Evolutionary conservation across 2,113 vertebrate species (phyloP).

Genomic region (Lepus europaeus): DNA sequence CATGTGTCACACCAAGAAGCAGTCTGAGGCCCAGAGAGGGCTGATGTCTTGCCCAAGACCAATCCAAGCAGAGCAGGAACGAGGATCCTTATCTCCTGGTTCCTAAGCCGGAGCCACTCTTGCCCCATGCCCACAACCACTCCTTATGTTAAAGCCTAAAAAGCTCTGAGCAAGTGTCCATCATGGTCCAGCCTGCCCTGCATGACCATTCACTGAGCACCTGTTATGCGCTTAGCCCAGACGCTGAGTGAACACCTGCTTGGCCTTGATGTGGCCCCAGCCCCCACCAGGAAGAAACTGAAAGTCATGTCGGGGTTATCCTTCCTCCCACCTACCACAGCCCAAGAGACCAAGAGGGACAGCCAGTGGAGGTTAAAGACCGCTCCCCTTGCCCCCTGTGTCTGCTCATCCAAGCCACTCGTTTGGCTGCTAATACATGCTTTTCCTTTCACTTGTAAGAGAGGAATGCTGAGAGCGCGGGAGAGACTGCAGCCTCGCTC

Average conservation of each 20-base stretch:
- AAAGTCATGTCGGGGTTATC: neutral
- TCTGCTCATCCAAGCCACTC: neutral
- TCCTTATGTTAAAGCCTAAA: neutral
- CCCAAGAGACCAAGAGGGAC: neutral
- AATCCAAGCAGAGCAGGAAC: neutral
- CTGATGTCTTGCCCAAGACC: neutral
- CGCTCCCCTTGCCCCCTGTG: neutral
- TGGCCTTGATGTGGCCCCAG: neutral
- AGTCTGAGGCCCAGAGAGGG: neutral
- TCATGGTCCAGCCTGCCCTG: neutral
- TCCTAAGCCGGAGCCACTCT: neutral
- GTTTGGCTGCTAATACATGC: fast-evolving
- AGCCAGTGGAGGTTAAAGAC: fast-evolving
- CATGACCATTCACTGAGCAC: neutral
- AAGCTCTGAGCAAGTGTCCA: neutral
- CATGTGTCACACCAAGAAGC: neutral
- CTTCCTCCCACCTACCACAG: neutral
- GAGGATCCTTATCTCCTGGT: neutral
- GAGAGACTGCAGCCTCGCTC: neutral
- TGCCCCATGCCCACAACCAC: too few species aligned
- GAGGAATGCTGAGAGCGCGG: neutral
- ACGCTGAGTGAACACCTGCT: neutral
- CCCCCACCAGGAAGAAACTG: neutral
- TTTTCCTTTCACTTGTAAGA: neutral
- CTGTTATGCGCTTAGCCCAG: neutral